A percentile compares a stretch with the other conserved stretches of the same genome.
These are phyloP conservation scores for Eumaeus atala DNA, from an alignment of 1,140 invertebrate genomes.

Conservation along the genomic window DNA sequence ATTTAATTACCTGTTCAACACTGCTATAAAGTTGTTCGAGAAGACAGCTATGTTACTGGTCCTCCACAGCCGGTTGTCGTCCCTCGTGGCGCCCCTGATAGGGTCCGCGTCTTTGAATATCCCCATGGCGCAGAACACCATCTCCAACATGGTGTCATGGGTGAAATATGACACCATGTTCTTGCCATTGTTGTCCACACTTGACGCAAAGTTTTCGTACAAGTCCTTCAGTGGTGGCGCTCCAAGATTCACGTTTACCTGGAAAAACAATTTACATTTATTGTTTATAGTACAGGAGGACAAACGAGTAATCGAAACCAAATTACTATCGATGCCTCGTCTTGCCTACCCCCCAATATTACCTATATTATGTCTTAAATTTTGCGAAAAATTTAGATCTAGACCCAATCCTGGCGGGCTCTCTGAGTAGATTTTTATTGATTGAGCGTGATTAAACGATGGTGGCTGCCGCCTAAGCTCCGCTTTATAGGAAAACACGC, in stretches of 20 bases:
- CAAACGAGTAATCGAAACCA: too few species aligned
- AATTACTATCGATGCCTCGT: too few species aligned
- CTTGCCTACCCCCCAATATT: too few species aligned
- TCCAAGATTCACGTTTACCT: conserved; percentile 79
- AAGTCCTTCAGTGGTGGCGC: conserved; percentile 83
- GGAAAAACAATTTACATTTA: conserved; percentile 16
- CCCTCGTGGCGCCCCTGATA: conserved; percentile 24
- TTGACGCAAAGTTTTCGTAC: conserved; percentile 74
- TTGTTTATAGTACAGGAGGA: too few species aligned
- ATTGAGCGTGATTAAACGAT: too few species aligned
- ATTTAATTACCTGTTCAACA: conserved; percentile 41
- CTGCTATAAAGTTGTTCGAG: conserved; percentile 47
- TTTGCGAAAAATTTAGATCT: too few species aligned
- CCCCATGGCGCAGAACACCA: conserved; percentile 46
- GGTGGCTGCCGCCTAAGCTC: too few species aligned
- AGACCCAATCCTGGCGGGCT: too few species aligned
- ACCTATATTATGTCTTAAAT: too few species aligned
- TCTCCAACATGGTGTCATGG: conserved; percentile 77
- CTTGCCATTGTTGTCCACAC: conserved; percentile 28
- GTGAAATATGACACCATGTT: conserved; percentile 83
- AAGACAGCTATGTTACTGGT: conserved; percentile 45
- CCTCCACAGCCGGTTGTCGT: conserved; percentile 38
- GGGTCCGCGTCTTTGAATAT: conserved; percentile 37
- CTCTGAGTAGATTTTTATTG: too few species aligned
- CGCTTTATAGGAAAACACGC: too few species aligned